Evolutionary conservation across 2,113 vertebrate genomes (phyloP), one percentile per base, ranked within the genome.

Genomic region (Sinocyclocheilus anophthalmus): DNA sequence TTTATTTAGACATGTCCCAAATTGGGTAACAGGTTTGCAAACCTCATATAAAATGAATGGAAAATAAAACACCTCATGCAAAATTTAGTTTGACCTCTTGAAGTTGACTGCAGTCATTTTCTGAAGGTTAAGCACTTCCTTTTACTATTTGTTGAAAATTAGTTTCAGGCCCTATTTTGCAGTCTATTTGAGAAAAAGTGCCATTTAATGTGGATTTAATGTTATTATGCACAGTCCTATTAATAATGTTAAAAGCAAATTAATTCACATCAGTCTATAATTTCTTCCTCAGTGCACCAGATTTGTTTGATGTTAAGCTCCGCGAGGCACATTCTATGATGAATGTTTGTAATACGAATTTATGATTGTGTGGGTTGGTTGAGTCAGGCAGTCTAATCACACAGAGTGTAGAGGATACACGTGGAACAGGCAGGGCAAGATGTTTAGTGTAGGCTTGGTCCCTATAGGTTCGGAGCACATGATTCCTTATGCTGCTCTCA

Each of bases 241-340:
- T 82, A 82, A 82, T 82, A 82, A 33, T 33, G 63, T 48, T 82
- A 50, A 82, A 69, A 69, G 80, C 61, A 69, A 65, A 82, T 69
- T 20, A 69, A 69, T 82, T 82, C 80, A 69, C 63, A 82, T 82
- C 80, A 69, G 45, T 82, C 63, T 69, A 12, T 82, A 48, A 82
- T 69, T 69, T 82, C 24, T 61, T 81, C 39, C 78, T 42, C 78
- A 16, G 53, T 48, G 78, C 59, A 65, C 59, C 39, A 26, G 79
- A 67, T 81, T 63, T 59, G 12, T 69, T 70, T 55, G 26, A 45
- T 67, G 39, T 81, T 81, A 48, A 81, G 61, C 79, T 83, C 65
- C 13, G 48, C 0, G 18, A 82, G 63, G 20, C 61, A 37, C 26
- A 57, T n/a, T 22, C 9, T 39, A 26, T 53, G 81, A 70, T 70